Evolutionary conservation across 92 coral and sea anemone genomes (phyloP), one percentile per base, ranked within the genome.

Genomic region (Parazoanthus swiftii): DNA sequence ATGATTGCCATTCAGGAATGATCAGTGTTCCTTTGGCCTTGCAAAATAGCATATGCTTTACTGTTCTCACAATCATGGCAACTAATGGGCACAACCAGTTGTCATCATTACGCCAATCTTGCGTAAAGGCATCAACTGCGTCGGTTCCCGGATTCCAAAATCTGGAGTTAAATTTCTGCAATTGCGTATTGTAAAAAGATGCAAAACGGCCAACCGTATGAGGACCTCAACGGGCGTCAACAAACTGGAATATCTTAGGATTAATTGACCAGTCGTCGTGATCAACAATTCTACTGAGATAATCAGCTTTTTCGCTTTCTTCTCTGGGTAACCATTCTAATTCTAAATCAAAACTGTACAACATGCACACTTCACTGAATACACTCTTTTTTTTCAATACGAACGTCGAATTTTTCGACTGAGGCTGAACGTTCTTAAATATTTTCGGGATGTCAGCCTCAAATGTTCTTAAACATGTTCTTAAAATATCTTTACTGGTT

Each of bases 41-140:
- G n/a, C n/a, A n/a, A n/a, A n/a, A n/a, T n/a, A n/a, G n/a, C n/a
- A n/a, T n/a, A 50, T 89, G 71, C n/a, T 80, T 37, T 16, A 89
- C 38, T 15, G 88, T 37, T 3, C 88, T 77, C 3, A 82, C 77
- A 74, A 82, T 72, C 48, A 89, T n/a, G 1, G 89, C 73, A 5
- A 83, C 74, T 56, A 89, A 89, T 20, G 89, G 88, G 50, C 91
- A 82, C 29, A 89, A 35, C 91, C 91, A 82, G 33, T 68, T 81
- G 13, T 35, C 68, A 21, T 89, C 76, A 21, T 72, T 72, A 21
- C 37, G n/a, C 76, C 38, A 72, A 0, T n/a, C 29, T 35, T 72
- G 76, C 8, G 88, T 33, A 26, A 88, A 88, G 59, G 56, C 88
- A 50, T 88, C 90, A 25, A 78, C 71, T 4, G 87, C 90, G 4